A percentile compares a stretch with the other conserved stretches of the same genome.
Evolutionary conservation across 2,797 vertebrate species (phyloP).

Genomic region (Tinamus major): DNA sequence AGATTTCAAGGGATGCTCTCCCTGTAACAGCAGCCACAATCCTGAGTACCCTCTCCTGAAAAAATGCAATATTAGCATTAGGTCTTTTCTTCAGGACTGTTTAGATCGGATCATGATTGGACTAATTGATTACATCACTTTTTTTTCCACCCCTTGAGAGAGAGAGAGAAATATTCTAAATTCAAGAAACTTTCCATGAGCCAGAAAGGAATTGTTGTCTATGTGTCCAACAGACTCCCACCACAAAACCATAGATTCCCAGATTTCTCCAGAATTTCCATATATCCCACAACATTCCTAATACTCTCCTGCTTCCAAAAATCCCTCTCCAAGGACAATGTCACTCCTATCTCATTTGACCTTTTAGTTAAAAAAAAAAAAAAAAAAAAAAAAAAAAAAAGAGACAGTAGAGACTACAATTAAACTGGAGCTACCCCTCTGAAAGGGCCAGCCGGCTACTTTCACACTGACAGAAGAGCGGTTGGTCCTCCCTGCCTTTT

Average conservation of each 20-base stretch:
- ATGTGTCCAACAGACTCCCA: background rate
- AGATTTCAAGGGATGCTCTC: background rate
- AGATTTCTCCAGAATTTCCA: background rate
- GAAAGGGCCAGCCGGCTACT: background rate
- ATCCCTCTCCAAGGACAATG: background rate
- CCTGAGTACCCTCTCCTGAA: background rate
- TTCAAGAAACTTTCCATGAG: background rate
- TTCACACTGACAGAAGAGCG: rapidly evolving
- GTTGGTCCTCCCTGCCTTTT: background rate
- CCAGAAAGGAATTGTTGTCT: background rate
- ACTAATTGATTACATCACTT: background rate
- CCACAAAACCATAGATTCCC: background rate
- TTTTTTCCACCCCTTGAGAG: background rate
- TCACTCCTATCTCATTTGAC: background rate
- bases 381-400: background rate
- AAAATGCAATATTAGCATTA: rapidly evolving
- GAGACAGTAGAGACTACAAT: background rate
- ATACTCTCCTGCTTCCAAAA: background rate
- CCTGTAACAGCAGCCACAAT: background rate
- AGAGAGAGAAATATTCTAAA: background rate
- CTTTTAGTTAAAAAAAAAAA: background rate
- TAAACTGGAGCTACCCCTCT: background rate
- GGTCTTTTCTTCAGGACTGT: background rate
- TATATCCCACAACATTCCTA: background rate
- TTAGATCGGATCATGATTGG: rapidly evolving